A percentile compares a stretch with the other conserved stretches of the same genome.
Evolutionary conservation across 2,888 invertebrate species (phyloP).

Genomic region (Pimpla rufipes): DNA sequence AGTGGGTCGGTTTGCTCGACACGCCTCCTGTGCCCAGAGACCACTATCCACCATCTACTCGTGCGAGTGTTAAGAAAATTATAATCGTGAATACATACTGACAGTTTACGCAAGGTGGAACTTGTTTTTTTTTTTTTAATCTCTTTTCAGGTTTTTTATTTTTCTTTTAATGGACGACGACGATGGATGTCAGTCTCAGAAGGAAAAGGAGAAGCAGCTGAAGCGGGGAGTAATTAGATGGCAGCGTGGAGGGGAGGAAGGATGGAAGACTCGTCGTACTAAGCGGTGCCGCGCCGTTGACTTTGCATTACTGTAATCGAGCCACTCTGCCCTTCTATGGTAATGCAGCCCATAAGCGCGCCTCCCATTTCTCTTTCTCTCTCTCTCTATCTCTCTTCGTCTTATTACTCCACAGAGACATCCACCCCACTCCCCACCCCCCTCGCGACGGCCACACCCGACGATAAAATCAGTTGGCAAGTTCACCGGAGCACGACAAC

Average conservation of each 20-base stretch:
- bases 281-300: constrained; percentile 65
- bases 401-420: constrained; percentile 6
- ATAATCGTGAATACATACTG: constrained; percentile 1
- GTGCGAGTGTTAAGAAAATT: constrained; percentile 23
- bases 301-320: constrained; percentile 74
- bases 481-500: constrained; percentile 44
- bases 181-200: constrained; percentile 59
- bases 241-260: constrained; percentile 24
- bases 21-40: constrained; percentile 21
- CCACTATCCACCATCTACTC: background rate
- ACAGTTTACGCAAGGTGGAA: constrained; percentile 9
- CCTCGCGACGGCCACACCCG: constrained; percentile 51
- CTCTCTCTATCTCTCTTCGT: constrained; percentile 24
- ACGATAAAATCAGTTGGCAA: constrained; percentile 59
- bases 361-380: constrained; percentile 37
- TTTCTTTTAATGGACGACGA: constrained; percentile 25
- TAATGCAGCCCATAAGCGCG: constrained; percentile 69
- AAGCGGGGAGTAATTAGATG: constrained; percentile 57
- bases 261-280: constrained; percentile 40
- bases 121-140: constrained; percentile 17
- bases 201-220: constrained; percentile 15
- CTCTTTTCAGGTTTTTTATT: too few species aligned
- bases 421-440: constrained; percentile 3
- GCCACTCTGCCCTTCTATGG: constrained; percentile 74
- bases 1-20: constrained; percentile 57